phyloP scores from a whole-genome alignment of 2,797 vertebrate genomes.

The Tenualosa thibaudeaui region DNA sequence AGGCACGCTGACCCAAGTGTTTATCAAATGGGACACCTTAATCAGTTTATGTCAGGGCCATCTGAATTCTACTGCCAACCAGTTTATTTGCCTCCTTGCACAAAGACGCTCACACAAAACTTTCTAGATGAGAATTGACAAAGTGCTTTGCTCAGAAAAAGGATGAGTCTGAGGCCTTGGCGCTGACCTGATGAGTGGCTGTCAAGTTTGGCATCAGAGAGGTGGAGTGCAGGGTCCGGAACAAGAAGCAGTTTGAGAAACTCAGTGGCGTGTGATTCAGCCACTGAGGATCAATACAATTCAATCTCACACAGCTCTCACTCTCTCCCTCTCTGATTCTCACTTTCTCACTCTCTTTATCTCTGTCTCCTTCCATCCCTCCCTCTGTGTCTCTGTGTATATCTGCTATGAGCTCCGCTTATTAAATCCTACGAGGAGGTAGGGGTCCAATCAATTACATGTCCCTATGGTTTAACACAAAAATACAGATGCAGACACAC shows the following conservation, averaged over 20 bases:
- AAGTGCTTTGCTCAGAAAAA: not conserved
- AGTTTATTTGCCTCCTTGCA: not conserved
- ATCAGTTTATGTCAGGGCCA: no score
- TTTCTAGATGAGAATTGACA: not conserved
- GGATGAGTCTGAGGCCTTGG: not conserved
- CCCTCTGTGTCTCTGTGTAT: not conserved
- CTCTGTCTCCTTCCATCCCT: not conserved
- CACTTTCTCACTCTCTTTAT: not conserved
- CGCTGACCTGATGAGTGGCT: not conserved
- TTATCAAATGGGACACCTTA: no score
- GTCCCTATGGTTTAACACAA: conserved; percentile 1
- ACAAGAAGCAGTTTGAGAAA: not conserved
- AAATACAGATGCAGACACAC: conserved; percentile 8
- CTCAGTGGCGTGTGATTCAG: conserved; percentile 58
- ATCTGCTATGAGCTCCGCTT: not conserved
- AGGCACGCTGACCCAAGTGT: no score
- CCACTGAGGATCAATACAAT: conserved; percentile 67
- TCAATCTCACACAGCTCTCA: conserved; percentile 56
- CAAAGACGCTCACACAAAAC: not conserved
- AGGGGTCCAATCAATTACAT: conserved; percentile 9
- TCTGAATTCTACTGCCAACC: no score
- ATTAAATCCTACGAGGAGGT: not conserved
- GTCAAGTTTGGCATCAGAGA: not conserved
- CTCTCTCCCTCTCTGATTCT: not conserved
- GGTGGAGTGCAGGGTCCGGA: not conserved